Conservation (phyloP, 2,113 vertebrate species). For the Sisor rabdophorus region DNA sequence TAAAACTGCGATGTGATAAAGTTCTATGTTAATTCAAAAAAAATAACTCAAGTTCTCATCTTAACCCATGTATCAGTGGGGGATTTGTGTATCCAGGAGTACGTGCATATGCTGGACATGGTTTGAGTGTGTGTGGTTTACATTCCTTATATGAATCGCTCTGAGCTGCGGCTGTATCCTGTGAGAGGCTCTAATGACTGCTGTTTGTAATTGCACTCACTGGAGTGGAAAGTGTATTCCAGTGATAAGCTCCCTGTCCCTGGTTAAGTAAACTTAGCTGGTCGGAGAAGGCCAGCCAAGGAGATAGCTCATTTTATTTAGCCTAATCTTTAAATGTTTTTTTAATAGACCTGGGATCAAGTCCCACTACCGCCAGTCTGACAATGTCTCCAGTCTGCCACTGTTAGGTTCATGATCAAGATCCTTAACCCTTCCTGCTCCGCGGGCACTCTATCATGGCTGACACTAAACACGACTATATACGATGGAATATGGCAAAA, state of each 20-base stretch:
- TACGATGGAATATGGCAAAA: no score
- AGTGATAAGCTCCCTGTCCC: slow-evolving; percentile 57
- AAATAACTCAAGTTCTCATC: slow-evolving; percentile 29
- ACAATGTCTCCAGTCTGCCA: no score
- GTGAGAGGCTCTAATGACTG: slow-evolving; percentile 62
- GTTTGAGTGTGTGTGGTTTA: slow-evolving; percentile 53
- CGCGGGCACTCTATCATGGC: no score
- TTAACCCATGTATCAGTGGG: slow-evolving; percentile 40
- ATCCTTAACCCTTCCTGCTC: no score
- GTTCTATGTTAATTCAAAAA: slow-evolving; percentile 13
- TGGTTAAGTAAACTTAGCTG: slow-evolving; percentile 50
- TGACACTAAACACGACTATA: no score
- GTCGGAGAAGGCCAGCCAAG: slow-evolving; percentile 34
- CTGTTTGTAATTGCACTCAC: slow-evolving; percentile 65
- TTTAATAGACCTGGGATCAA: no score
- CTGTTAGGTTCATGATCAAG: no score
- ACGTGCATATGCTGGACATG: slow-evolving; percentile 20
- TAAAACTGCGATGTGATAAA: neutral
- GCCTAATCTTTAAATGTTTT: slow-evolving; percentile 45
- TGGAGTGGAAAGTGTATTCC: slow-evolving; percentile 59
- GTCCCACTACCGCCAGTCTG: no score
- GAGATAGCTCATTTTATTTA: slow-evolving; percentile 48
- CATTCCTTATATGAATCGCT: slow-evolving; percentile 65
- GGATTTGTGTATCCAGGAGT: slow-evolving; percentile 30
- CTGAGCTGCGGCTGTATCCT: slow-evolving; percentile 65